Base-by-base conservation (phyloP, 2,888 invertebrate genomes). In the Tipula lateralis region DNA sequence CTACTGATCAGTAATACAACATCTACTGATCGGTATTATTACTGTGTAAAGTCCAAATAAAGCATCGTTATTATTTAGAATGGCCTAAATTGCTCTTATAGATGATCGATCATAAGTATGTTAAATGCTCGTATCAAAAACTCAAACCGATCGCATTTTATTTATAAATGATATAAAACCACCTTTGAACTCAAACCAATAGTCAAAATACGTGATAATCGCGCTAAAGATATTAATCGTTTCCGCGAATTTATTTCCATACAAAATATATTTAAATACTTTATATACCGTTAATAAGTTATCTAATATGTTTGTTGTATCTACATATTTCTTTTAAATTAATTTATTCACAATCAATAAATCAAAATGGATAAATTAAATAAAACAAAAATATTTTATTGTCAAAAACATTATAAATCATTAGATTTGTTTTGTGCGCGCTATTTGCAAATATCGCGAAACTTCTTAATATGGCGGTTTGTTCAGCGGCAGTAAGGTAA, bases 201-300 rank as follows among this genome's bases (percentile, higher is more conserved):
- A 16, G 44, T 50, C 44, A 50, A 50, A 66, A 66, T 66, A 66
- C 66, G 66, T 66, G 66, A 66, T 66, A 66, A 66, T 66, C 9
- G 24, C 66, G 44, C 16, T n/a, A 66, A 66, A 66, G 24, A 66
- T 66, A 66, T 66, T 66, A 24, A 66, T 66, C 66, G 24, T 66
- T 66, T 66, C 66, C 66, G 66, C 66, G 24, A 44, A 66, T 66
- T 24, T 4, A 66, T 66, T 24, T 66, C 24, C 24, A 66, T 66
- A 66, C 24, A 24, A 44, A 44, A 66, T 24, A 66, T 24, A 66
- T 24, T 66, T 24, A 9, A n/a, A 66, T 66, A 66, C 44, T 5
- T 9, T 66, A 66, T n/a, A n/a, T 66, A 66, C 66, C 66, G 66
- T 66, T 66, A 66, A 66, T 66, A 66, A 66, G 66, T 66, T 66